phyloP scores from a whole-genome alignment of 2,797 vertebrate species.

The Nyctibius grandis region DNA sequence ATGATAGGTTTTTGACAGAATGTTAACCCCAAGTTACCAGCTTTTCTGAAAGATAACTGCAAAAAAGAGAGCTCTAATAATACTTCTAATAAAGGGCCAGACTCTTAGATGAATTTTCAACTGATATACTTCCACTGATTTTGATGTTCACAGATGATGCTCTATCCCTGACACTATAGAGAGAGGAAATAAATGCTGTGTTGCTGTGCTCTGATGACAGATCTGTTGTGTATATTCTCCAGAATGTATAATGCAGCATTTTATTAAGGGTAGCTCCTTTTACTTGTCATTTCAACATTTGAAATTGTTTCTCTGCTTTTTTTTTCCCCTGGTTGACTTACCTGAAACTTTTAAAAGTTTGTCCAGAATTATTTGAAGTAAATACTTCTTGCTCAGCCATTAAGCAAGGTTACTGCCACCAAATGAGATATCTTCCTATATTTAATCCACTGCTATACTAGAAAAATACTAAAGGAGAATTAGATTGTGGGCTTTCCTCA shows the following conservation, averaged over 20 bases:
- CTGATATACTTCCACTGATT: background rate
- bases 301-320: background rate
- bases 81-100: background rate
- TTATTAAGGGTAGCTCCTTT: background rate
- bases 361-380: background rate
- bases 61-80: background rate
- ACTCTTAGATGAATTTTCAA: slow-evolving; percentile 3
- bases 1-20: slow-evolving; percentile 47
- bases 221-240: background rate
- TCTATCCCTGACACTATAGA: background rate
- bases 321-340: background rate
- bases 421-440: background rate
- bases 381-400: background rate
- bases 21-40: slow-evolving; percentile 47
- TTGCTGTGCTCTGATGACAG: background rate
- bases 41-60: background rate
- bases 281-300: background rate
- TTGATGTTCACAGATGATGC: background rate
- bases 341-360: background rate
- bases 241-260: background rate
- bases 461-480: background rate
- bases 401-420: background rate
- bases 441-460: background rate
- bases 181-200: background rate
- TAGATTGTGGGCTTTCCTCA: background rate